Percentiles rank a stretch among this genome's conserved stretches.
Conservation (phyloP, 2,113 vertebrate genomes). For the Bubo blakistoni region DNA sequence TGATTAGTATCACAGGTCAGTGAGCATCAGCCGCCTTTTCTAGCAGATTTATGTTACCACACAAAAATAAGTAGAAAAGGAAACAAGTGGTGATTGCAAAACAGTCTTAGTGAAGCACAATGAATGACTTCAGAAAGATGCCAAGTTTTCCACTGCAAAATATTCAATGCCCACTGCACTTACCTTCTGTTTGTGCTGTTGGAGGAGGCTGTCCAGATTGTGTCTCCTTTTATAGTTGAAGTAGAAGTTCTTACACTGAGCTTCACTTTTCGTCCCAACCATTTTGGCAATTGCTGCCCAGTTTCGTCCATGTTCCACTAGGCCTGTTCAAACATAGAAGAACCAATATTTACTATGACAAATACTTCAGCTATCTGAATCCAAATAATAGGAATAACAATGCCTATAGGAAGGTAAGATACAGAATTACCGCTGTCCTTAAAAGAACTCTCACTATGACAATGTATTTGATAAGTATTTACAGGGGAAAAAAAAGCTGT, state of each 20-base stretch:
- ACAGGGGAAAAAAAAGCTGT: background rate
- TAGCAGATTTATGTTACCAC: background rate
- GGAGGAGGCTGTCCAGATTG: constrained; percentile 94
- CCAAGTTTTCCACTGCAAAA: background rate
- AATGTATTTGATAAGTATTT: background rate
- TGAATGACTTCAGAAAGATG: background rate
- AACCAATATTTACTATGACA: background rate
- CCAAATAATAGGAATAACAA: background rate
- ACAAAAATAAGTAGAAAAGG: background rate
- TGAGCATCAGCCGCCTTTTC: background rate
- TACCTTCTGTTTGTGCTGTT: constrained; percentile 93
- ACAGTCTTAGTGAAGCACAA: background rate
- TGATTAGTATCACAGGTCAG: background rate
- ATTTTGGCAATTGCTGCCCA: constrained; percentile 99
- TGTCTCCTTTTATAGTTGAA: constrained; percentile 98
- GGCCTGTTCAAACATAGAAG: constrained; percentile 71
- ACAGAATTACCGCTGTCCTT: background rate
- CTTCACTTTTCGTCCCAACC: constrained; percentile 98
- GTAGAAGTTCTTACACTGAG: constrained; percentile 99
- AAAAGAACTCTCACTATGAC: background rate
- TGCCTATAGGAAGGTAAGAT: background rate
- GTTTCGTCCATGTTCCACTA: constrained; percentile 95
- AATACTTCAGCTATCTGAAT: background rate
- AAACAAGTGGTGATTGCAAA: background rate
- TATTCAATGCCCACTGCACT: background rate